Evolutionary conservation across 2,113 vertebrate genomes (phyloP).

Genomic region (Ancistrus triradiatus): DNA sequence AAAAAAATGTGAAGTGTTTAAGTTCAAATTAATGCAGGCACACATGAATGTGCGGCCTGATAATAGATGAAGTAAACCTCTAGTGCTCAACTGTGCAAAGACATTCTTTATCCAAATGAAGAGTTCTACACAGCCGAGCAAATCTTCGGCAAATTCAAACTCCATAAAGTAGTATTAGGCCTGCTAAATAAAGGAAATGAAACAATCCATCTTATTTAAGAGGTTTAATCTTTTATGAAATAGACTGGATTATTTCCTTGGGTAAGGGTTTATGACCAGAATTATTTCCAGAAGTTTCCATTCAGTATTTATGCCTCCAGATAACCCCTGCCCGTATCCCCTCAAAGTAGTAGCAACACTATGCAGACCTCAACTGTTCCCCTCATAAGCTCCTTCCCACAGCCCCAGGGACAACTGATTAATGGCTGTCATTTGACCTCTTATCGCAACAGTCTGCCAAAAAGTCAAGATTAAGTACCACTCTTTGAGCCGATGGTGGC

Average conservation of each 20-base stretch:
- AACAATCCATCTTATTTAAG: slow-evolving; percentile 72
- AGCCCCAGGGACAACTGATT: slow-evolving; percentile 67
- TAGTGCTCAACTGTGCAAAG: slow-evolving; percentile 5
- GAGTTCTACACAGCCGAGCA: slow-evolving; percentile 52
- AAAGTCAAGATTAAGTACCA: slow-evolving; percentile 76
- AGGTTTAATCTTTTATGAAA: slow-evolving; percentile 75
- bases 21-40: too few relatives aligned
- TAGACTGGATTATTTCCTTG: slow-evolving; percentile 72
- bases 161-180: slow-evolving; percentile 72
- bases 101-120: slow-evolving; percentile 49
- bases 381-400: slow-evolving; percentile 9
- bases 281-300: slow-evolving; percentile 62
- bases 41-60: too few relatives aligned
- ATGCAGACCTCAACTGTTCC: slow-evolving; percentile 24
- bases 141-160: slow-evolving; percentile 63
- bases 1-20: too few relatives aligned
- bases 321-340: slow-evolving; percentile 27
- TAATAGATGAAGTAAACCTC: slow-evolving; percentile 1
- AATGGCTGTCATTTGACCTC: slow-evolving; percentile 78
- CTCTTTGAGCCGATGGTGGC: slow-evolving; percentile 67
- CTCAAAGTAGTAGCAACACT: neutral
- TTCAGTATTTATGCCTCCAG: slow-evolving; percentile 22
- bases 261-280: slow-evolving; percentile 64
- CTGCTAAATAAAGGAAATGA: slow-evolving; percentile 59
- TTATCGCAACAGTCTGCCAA: slow-evolving; percentile 78